Conservation (phyloP, 2,113 vertebrate genomes). For the Rousettus leschenaultii region DNA sequence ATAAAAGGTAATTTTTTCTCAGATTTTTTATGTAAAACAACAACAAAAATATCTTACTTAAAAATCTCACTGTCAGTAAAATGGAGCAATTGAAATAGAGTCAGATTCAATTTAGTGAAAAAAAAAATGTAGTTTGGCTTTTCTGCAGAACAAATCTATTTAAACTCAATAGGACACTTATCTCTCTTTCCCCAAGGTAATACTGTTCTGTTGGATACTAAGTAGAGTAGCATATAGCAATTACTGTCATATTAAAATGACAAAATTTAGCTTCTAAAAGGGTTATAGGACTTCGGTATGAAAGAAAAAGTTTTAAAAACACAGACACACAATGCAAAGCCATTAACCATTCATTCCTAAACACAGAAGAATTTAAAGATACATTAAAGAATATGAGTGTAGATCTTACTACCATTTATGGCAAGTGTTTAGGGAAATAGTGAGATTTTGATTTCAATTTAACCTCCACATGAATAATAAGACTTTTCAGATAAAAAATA, state of each 20-base stretch:
- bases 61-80: not conserved
- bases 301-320: slow-evolving; percentile 37
- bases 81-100: slow-evolving; percentile 29
- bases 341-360: slow-evolving; percentile 43
- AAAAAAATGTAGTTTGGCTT: not conserved
- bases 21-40: not conserved
- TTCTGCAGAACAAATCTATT: slow-evolving; percentile 54
- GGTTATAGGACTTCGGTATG: not conserved
- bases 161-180: slow-evolving; percentile 52
- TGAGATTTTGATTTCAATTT: slow-evolving; percentile 15
- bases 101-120: slow-evolving; percentile 40
- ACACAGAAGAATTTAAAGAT: slow-evolving; percentile 25
- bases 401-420: slow-evolving; percentile 9
- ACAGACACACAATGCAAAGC: not conserved
- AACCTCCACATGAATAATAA: not conserved
- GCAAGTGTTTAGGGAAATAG: not conserved
- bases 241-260: slow-evolving; percentile 55
- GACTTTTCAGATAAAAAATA: not conserved
- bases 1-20: not conserved
- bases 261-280: slow-evolving; percentile 63
- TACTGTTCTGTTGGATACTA: not conserved
- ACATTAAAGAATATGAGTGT: not conserved
- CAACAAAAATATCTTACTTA: not conserved
- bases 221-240: slow-evolving; percentile 31
- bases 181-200: slow-evolving; percentile 38